A percentile compares a stretch with the other conserved stretches of the same genome.
These are phyloP conservation scores for Alouatta palliata DNA, from an alignment of 2,113 vertebrate species.

Conservation along the genomic window DNA sequence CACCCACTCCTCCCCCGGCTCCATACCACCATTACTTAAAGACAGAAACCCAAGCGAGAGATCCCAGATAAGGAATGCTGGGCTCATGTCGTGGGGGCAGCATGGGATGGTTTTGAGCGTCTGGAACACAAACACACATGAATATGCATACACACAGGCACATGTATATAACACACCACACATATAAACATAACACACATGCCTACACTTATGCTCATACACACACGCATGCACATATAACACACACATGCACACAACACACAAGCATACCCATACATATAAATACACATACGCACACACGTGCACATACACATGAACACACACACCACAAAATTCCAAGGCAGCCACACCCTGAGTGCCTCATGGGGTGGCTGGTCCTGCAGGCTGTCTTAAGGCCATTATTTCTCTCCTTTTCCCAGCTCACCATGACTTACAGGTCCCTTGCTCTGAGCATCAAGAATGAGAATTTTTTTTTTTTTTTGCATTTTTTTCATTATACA, in stretches of 20 bases:
- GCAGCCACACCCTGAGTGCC: background rate
- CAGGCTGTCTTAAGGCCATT: background rate
- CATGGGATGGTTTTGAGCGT: background rate
- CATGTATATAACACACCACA: no score
- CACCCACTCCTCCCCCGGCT: fast-evolving
- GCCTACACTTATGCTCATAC: no score
- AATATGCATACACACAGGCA: background rate
- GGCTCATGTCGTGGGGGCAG: background rate
- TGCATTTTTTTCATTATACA: background rate
- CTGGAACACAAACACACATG: background rate
- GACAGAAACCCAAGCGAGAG: no score
- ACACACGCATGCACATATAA: background rate
- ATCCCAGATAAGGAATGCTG: background rate
- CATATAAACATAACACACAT: no score
- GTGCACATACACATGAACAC: background rate
- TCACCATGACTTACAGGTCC: background rate
- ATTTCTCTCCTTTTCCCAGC: background rate
- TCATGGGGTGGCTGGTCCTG: background rate
- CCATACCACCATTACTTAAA: background rate
- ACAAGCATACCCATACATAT: background rate
- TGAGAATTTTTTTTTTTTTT: background rate
- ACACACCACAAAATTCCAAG: no score
- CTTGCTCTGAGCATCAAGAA: background rate
- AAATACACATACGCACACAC: background rate
- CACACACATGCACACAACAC: background rate